These are phyloP conservation scores for Troides oblongomaculatus DNA, from an alignment of 2,888 invertebrate genomes.

Conservation along the genomic window DNA sequence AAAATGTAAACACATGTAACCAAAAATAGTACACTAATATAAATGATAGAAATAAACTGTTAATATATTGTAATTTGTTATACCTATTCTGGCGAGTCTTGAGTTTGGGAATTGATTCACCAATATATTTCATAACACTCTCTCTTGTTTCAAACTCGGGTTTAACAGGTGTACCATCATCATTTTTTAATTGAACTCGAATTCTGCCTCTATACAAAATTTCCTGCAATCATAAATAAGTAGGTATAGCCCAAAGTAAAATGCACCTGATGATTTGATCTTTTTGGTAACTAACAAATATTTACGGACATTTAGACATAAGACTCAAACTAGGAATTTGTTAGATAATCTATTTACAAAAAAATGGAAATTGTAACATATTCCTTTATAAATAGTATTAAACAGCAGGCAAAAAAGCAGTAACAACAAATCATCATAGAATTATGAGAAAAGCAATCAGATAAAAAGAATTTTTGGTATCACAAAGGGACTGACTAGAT, in stretches of 20 bases:
- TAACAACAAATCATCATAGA: too few species aligned
- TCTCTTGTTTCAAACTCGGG: conserved; percentile 87
- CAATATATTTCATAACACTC: conserved; percentile 87
- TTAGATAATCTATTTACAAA: background rate
- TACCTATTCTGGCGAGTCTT: conserved; percentile 86
- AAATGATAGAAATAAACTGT: background rate
- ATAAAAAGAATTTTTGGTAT: too few species aligned
- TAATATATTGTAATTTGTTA: background rate
- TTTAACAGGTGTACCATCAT: conserved; percentile 89
- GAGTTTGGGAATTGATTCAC: conserved; percentile 93
- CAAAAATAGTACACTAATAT: background rate
- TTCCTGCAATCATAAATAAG: conserved; percentile 77
- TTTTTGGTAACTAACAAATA: background rate
- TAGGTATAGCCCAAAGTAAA: background rate
- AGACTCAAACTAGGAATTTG: background rate
- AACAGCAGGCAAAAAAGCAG: too few species aligned
- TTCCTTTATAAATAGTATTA: background rate
- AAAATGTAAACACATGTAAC: conserved; percentile 31
- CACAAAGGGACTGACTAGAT: too few species aligned
- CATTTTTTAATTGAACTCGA: conserved; percentile 94
- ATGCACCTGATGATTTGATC: background rate
- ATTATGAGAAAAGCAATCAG: too few species aligned
- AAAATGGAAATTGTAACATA: background rate
- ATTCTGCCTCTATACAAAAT: conserved; percentile 91
- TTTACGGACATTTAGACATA: background rate